Conservation (phyloP, 2,888 invertebrate species). For the Ectropis crepuscularia region DNA sequence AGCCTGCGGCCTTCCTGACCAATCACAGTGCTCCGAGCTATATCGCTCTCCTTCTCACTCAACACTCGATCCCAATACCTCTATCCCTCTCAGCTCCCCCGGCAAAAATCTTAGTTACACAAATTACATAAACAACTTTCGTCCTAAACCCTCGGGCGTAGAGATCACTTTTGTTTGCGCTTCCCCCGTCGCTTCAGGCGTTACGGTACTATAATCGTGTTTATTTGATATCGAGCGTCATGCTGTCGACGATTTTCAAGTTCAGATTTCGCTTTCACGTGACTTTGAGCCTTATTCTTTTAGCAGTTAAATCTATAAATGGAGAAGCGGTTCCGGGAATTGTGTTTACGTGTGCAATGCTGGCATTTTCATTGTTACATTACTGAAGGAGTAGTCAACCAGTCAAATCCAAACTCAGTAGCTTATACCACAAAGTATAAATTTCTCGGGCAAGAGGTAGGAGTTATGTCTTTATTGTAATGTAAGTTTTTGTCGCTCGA, state of each 20-base stretch:
- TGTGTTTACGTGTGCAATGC: conserved; percentile 83
- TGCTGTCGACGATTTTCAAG: conserved; percentile 84
- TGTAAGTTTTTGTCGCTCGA: conserved; percentile 54
- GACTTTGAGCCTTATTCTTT: conserved; percentile 75
- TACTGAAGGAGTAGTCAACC: conserved; percentile 52
- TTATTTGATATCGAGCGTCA: conserved; percentile 85
- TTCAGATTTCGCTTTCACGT: conserved; percentile 77
- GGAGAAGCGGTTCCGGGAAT: conserved; percentile 64
- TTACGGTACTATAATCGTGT: conserved; percentile 64
- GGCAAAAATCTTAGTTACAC: conserved; percentile 78
- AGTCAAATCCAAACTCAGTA: conserved; percentile 44
- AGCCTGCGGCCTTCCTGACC: conserved; percentile 85
- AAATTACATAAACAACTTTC: conserved; percentile 54
- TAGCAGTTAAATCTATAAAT: conserved; percentile 64
- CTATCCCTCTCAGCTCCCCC: conserved; percentile 77
- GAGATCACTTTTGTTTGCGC: conserved; percentile 56
- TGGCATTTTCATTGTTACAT: conserved; percentile 84
- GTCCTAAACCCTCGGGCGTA: conserved; percentile 50
- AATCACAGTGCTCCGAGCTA: conserved; percentile 85
- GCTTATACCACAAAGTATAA: conserved; percentile 33
- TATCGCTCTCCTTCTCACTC: conserved; percentile 68
- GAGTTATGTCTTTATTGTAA: conserved; percentile 52
- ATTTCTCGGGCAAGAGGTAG: conserved; percentile 40
- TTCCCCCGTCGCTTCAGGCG: conserved; percentile 63
- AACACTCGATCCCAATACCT: conserved; percentile 56